phyloP scores from a whole-genome alignment of 2,888 invertebrate species.

The Cerastis rubricosa region DNA sequence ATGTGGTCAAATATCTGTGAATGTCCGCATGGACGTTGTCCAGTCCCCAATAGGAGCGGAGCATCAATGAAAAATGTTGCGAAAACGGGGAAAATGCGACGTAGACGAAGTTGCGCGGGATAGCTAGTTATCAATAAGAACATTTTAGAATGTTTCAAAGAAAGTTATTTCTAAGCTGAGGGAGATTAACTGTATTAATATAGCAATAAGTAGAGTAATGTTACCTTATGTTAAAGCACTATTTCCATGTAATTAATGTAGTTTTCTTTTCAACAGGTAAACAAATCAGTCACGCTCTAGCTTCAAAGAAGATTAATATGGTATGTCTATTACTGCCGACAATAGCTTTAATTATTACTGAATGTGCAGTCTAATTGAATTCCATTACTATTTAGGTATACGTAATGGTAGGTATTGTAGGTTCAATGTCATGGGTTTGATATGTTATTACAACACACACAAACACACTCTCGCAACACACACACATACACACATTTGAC shows the following conservation, averaged over 20 bases:
- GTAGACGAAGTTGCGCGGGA: too few relatives aligned
- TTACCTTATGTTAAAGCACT: background rate
- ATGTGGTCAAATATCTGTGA: too few relatives aligned
- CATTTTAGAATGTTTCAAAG: too few relatives aligned
- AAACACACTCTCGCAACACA: too few relatives aligned
- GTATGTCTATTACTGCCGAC: slow-evolving; percentile 24
- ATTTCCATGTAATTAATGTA: background rate
- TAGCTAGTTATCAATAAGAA: too few relatives aligned
- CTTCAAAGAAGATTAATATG: slow-evolving; percentile 9
- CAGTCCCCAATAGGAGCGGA: too few relatives aligned
- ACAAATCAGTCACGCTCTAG: background rate
- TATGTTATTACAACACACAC: too few relatives aligned
- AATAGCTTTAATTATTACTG: background rate
- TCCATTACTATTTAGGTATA: background rate
- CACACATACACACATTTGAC: too few relatives aligned
- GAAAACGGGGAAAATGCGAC: too few relatives aligned
- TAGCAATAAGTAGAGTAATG: background rate
- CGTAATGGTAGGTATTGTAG: background rate
- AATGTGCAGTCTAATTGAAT: background rate
- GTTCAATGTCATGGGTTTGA: background rate
- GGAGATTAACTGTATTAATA: background rate
- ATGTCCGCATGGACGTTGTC: too few relatives aligned
- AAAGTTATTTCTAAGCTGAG: background rate
- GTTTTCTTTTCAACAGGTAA: slow-evolving; percentile 46
- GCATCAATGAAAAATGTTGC: too few relatives aligned